Percentiles rank a stretch among this genome's conserved stretches.
These are phyloP conservation scores for Drosophila kanapiae DNA, from an alignment of 1,140 invertebrate species.

Conservation along the genomic window DNA sequence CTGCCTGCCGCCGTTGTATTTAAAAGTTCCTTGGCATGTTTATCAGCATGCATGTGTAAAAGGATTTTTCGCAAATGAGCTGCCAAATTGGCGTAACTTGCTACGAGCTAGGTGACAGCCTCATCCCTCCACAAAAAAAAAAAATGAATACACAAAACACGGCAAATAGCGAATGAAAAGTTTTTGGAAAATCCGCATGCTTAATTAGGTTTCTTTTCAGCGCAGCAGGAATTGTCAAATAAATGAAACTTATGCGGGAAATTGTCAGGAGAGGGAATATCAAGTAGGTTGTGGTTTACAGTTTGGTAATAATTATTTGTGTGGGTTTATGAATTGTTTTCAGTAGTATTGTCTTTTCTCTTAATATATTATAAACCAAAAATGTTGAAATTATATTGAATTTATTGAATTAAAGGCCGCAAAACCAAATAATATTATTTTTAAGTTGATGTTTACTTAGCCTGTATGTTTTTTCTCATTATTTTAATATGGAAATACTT, in stretches of 20 bases:
- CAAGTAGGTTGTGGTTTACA: slow-evolving; percentile 3
- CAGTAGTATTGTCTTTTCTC: too few relatives aligned
- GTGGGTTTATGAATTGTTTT: background rate
- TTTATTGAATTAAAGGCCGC: too few relatives aligned
- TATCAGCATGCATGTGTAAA: slow-evolving; percentile 66
- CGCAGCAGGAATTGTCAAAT: slow-evolving; percentile 1
- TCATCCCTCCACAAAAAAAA: background rate
- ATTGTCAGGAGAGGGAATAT: background rate
- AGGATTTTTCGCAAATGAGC: slow-evolving; percentile 74
- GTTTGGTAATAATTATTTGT: background rate
- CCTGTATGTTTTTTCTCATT: too few relatives aligned
- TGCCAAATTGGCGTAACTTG: slow-evolving; percentile 77
- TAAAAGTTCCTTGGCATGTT: slow-evolving; percentile 75
- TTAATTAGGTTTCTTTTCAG: slow-evolving; percentile 64
- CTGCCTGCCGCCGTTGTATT: slow-evolving; percentile 50
- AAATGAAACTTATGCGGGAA: background rate
- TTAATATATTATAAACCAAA: too few relatives aligned
- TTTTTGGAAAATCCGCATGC: slow-evolving; percentile 47
- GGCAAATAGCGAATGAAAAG: background rate
- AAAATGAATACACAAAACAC: background rate
- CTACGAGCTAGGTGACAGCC: slow-evolving; percentile 32
- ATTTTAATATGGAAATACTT: too few relatives aligned
- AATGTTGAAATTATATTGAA: too few relatives aligned
- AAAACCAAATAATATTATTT: too few relatives aligned
- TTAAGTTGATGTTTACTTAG: too few relatives aligned